Conservation (phyloP, 2,113 vertebrate genomes). For the Semnornis frantzii region DNA sequence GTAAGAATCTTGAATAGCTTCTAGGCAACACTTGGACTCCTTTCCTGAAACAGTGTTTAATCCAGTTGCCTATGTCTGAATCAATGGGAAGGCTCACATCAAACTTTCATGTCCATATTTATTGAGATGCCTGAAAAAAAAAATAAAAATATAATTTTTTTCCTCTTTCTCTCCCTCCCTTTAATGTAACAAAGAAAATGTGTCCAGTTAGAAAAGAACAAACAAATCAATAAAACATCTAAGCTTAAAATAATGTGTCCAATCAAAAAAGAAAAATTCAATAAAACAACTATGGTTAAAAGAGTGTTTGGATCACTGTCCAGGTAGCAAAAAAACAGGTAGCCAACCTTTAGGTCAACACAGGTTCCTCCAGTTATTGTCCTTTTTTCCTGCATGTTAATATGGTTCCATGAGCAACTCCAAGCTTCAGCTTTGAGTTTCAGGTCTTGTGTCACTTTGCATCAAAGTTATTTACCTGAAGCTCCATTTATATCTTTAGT, state of each 20-base stretch:
- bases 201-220: background rate
- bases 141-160: background rate
- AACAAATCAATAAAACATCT: background rate
- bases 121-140: background rate
- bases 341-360: background rate
- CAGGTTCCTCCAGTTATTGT: background rate
- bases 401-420: background rate
- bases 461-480: slow-evolving; percentile 14
- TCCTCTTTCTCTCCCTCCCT: background rate
- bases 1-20: background rate
- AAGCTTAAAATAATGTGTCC: background rate
- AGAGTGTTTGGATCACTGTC: background rate
- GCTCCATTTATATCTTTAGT: background rate
- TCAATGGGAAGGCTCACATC: background rate
- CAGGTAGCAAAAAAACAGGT: background rate
- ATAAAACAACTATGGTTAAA: background rate
- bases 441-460: background rate
- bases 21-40: background rate
- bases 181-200: background rate
- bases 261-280: background rate
- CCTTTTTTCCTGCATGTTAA: background rate
- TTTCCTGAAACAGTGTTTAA: background rate
- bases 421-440: background rate
- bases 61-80: background rate
- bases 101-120: background rate